Base-by-base conservation (phyloP, 2,797 vertebrate genomes). In the Eulemur mongoz region DNA sequence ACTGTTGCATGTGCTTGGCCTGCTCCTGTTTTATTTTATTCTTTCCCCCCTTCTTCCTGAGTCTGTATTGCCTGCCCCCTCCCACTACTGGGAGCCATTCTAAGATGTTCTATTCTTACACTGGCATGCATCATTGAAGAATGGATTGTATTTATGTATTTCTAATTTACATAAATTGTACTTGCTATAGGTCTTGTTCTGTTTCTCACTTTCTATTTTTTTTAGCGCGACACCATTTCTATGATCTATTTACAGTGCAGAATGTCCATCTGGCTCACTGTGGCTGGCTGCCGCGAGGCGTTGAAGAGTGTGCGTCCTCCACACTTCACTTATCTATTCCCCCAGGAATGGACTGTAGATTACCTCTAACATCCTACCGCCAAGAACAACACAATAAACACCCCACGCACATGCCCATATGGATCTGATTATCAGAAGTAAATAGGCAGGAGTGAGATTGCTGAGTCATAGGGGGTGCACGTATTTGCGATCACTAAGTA, bases 181-280 rank as follows among this genome's bases (percentile, higher is more conserved):
- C 72, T 94, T 82, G 50, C 18, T 78, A 15, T 82, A 43, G 73
- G 32, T 48, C 48, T 75, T 87, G 61, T 84, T 70, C 80, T 84
- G 32, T 79, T 69, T 92, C 59, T 85, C 73, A 6, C 30, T 91
- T 75, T 95, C 54, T 48, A 38, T 61, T 63, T 93, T 95, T 89
- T 95, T 89, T 52, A 45, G 48, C 18, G 59, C 35, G 18, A 18
- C 61, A 48, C 40, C 38, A 4, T 75, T 59, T 93, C 27, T 63
- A 0, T 38, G 63, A 81, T 73, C 76, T 95, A 8, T 82, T 96
- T 92, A 50, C 50, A 52, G 40, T 61, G 38, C 23, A 7, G 38
- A 12, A 23, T 48, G 48, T 72, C 63, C 23, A 52, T 59, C 69
- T 95, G 81, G 43, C 35, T 88, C 52, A 35, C n/a, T 35, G 59